Percentiles rank a stretch among this genome's conserved stretches.
These are phyloP conservation scores for Himalopsyche anomala DNA, from an alignment of 2,888 invertebrate species.

Conservation along the genomic window DNA sequence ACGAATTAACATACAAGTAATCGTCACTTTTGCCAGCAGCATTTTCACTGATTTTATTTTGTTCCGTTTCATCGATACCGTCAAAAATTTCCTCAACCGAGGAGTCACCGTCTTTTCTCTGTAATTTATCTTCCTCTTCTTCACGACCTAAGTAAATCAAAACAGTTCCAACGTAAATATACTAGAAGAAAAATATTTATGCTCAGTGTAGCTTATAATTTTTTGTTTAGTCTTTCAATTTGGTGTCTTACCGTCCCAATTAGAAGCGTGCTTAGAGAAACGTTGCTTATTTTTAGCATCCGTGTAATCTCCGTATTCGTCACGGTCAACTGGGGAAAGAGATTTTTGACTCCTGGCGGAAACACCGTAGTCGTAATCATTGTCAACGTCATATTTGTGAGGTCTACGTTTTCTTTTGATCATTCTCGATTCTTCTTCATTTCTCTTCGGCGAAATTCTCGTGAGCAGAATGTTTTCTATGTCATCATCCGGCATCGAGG, in stretches of 20 bases:
- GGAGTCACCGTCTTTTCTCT: background rate
- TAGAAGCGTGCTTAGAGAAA: conserved; percentile 51
- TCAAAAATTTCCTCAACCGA: too few relatives aligned
- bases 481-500: conserved; percentile 11
- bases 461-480: conserved; percentile 57
- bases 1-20: conserved; percentile 32
- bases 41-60: background rate
- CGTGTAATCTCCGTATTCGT: conserved; percentile 53
- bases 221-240: background rate
- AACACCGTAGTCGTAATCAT: conserved; percentile 50
- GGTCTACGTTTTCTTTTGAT: conserved; percentile 50
- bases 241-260: background rate
- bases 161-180: too few relatives aligned
- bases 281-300: conserved; percentile 47
- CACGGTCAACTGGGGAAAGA: conserved; percentile 51
- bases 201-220: background rate
- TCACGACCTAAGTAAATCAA: background rate
- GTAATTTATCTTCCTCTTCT: background rate
- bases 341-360: background rate
- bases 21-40: background rate
- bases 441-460: conserved; percentile 57
- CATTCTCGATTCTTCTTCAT: conserved; percentile 47
- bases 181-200: background rate
- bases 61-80: background rate
- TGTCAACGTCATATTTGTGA: conserved; percentile 51